These are phyloP conservation scores for Phortica okadai DNA, from an alignment of 2,888 invertebrate species.

Conservation along the genomic window DNA sequence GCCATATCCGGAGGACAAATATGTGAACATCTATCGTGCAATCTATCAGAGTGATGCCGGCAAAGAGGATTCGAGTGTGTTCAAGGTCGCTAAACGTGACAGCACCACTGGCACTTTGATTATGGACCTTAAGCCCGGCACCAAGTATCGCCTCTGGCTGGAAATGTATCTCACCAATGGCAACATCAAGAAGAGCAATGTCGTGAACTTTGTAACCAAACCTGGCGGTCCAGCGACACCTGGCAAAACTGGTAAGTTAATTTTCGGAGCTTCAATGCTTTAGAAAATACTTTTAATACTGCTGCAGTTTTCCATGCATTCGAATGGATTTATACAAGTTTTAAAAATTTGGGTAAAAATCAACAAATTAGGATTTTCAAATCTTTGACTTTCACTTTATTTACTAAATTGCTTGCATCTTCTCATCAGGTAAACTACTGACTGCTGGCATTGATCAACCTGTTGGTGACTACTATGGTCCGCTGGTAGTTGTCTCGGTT, in stretches of 20 bases:
- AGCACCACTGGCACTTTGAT: conserved; percentile 82
- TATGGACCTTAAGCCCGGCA: conserved; percentile 85
- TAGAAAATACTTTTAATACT: not conserved
- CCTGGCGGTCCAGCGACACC: conserved; percentile 80
- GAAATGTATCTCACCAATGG: conserved; percentile 94
- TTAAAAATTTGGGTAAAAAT: conserved; percentile 67
- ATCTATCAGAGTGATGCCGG: conserved; percentile 87
- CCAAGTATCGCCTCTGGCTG: conserved; percentile 90
- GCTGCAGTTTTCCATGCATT: conserved; percentile 62
- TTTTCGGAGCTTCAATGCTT: not conserved
- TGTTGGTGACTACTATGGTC: conserved; percentile 89
- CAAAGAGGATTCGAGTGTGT: conserved; percentile 84
- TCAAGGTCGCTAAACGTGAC: conserved; percentile 86
- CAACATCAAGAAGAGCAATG: conserved; percentile 92
- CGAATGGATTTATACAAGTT: conserved; percentile 63
- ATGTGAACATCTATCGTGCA: conserved; percentile 91
- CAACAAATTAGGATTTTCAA: not conserved
- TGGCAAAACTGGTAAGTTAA: conserved; percentile 73
- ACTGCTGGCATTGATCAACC: conserved; percentile 73
- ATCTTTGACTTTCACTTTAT: not conserved
- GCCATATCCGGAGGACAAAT: conserved; percentile 92
- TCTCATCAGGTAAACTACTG: conserved; percentile 78
- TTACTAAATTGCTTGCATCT: conserved; percentile 11
- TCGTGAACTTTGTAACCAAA: conserved; percentile 91
- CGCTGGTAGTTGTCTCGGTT: conserved; percentile 91